These are phyloP conservation scores for Ditula angustiorana DNA, from an alignment of 2,888 invertebrate genomes.

Conservation along the genomic window DNA sequence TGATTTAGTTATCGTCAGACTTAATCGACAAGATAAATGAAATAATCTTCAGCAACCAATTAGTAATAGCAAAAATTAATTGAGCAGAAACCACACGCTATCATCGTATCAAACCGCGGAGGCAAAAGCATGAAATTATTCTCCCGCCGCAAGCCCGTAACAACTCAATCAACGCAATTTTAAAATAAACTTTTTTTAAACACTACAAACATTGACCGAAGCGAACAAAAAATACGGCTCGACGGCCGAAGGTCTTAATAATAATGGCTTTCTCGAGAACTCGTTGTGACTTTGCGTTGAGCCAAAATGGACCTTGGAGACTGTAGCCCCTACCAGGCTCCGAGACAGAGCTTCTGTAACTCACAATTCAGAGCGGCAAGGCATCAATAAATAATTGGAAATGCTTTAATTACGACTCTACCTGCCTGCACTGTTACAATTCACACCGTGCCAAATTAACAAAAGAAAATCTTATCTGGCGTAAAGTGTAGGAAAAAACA, in stretches of 20 bases:
- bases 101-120: conserved; percentile 39
- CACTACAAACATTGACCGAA: conserved; percentile 61
- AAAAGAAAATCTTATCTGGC: conserved; percentile 5
- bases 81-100: conserved; percentile 19
- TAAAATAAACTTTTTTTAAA: conserved; percentile 75
- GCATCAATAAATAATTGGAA: conserved; percentile 32
- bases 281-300: conserved; percentile 48
- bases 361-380: conserved; percentile 31
- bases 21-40: too few species aligned
- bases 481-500: background rate
- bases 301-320: conserved; percentile 25
- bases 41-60: too few species aligned
- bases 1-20: background rate
- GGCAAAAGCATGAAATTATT: conserved; percentile 47
- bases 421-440: conserved; percentile 8
- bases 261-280: conserved; percentile 75
- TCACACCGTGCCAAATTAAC: conserved; percentile 5
- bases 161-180: conserved; percentile 82
- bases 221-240: conserved; percentile 66
- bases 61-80: conserved; percentile 23
- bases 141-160: conserved; percentile 63
- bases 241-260: conserved; percentile 65
- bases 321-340: conserved; percentile 5
- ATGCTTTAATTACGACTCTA: conserved; percentile 28
- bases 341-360: conserved; percentile 19